Base-by-base conservation (phyloP, 2,888 invertebrate genomes). In the Willowsia nigromaculata region DNA sequence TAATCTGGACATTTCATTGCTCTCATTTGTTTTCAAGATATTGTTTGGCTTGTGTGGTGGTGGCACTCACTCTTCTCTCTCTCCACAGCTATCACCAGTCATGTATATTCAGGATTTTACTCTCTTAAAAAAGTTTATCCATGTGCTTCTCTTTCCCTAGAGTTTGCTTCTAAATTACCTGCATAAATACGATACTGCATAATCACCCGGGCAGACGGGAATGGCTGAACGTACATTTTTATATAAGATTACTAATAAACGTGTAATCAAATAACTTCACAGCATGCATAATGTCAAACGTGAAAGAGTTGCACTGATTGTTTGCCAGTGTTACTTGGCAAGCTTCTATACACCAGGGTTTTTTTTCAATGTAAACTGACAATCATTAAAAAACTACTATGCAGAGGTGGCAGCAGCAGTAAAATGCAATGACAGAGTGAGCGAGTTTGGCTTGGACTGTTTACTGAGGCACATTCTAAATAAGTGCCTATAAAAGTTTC, bases 1-100 rank as follows among this genome's bases (percentile, higher is more conserved):
- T 87, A 87, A 81, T 87, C 87, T 87, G 87, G 87, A 87, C 87
- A 71, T 81, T 81, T 87, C 81, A 87, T 87, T 87, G 87, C 87
- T 87, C 87, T 81, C 81, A 87, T 87, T 87, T 87, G 81, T 87
- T 81, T 71, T 81, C 37, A 62, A 76, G 76, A 85, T 85, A 85
- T 85, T 43, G 84, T 68, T 85, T 62, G 62, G 78, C 78, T 50
- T 62, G 62, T 62, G 62, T 62, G 62, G 33, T 40, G 80, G 53
- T 80, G 53, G 80, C 80, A 80, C 27, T 50, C 27, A 62, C 22
- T 62, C 33, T 30, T 62, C 62, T 62, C 2, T n/a, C 33, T 33
- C n/a, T 62, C 9, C 13, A 6, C 30, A 62, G 62, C 33, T 30
- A 62, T 62, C 62, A 62, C 25, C 56, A 56, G 56, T 25, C 25